Evolutionary conservation across 2,888 invertebrate genomes (phyloP).

Genomic region (Campoplex capitator): DNA sequence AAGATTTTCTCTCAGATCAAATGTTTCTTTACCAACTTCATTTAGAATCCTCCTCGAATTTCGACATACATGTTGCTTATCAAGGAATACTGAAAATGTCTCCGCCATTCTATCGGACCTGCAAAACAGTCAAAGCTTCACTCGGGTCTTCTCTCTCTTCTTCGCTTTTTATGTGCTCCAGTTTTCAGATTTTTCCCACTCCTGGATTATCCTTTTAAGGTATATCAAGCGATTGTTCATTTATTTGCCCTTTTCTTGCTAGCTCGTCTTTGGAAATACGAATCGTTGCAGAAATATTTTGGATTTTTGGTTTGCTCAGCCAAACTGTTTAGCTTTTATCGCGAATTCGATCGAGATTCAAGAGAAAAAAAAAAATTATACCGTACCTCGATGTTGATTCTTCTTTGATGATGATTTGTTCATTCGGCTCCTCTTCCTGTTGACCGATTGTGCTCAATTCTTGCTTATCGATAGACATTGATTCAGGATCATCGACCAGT

Average conservation of each 20-base stretch:
- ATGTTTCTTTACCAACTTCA: slow-evolving; percentile 26
- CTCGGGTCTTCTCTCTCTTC: slow-evolving; percentile 70
- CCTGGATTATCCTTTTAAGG: slow-evolving; percentile 16
- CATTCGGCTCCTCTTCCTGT: slow-evolving; percentile 7
- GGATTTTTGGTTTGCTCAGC: neutral
- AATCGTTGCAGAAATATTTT: neutral
- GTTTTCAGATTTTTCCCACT: slow-evolving; percentile 8
- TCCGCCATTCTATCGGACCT: slow-evolving; percentile 79
- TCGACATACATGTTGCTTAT: slow-evolving; percentile 77
- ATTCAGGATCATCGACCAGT: slow-evolving; percentile 20
- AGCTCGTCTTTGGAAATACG: neutral
- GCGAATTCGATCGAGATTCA: neutral
- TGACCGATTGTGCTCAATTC: neutral
- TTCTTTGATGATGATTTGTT: neutral
- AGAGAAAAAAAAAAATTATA: slow-evolving; percentile 9
- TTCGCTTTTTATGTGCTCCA: neutral
- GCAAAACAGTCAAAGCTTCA: slow-evolving; percentile 82
- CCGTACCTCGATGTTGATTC: slow-evolving; percentile 48
- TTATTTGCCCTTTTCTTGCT: neutral
- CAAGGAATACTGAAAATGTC: slow-evolving; percentile 78
- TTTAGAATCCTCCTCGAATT: slow-evolving; percentile 62
- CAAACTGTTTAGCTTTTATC: neutral
- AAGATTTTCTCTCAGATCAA: slow-evolving; percentile 62
- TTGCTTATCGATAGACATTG: neutral
- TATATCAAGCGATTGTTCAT: neutral